Base-by-base conservation (phyloP, 2,113 vertebrate species). In the Ceuthmochares aereus region DNA sequence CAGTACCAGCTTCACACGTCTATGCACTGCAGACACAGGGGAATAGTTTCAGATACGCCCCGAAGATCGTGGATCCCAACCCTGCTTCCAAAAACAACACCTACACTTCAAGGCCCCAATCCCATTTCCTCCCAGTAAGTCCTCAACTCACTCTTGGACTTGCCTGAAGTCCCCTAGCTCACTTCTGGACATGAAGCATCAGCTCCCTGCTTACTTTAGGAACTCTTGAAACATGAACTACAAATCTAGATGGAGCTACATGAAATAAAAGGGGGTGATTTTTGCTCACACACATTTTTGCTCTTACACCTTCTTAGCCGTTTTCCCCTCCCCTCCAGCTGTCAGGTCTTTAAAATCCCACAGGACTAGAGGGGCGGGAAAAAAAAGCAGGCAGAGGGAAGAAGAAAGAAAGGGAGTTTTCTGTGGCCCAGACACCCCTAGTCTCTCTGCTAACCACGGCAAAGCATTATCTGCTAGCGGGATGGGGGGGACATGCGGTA, bases 371-470 rank as follows among this genome's bases (percentile, higher is more conserved):
- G 85, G n/a, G 16, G 47, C 21, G 47, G n/a, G 81, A 73, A 68
- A 62, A 49, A 69, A 52, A 93, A 74, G 74, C n/a, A 82, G 36
- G 64, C 27, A 64, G 45, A 34, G 34, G 18, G 32, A 30, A 37
- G 14, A 27, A 59, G 19, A 23, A 49, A 96, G 97, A 89, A 97
- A 96, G 97, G 90, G 40, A 58, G 30, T 93, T 95, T 97, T 97
- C 98, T 96, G 92, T 94, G 97, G 96, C 97, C 95, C 37, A 91
- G 96, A 97, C 98, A 98, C 98, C 98, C 97, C 96, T 92, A 97
- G 90, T 88, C 98, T 97, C 96, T 89, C 97, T 97, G 97, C 98
- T 97, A 98, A 98, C 96, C 97, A 97, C 87, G 73, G 95, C 96
- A 98, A 98, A 98, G 98, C 98, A 98, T 96, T 89, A 96, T n/a